Evolutionary conservation across 2,888 invertebrate species (phyloP), one percentile per base, ranked within the genome.

Genomic region (Kryphioiulus occultus): DNA sequence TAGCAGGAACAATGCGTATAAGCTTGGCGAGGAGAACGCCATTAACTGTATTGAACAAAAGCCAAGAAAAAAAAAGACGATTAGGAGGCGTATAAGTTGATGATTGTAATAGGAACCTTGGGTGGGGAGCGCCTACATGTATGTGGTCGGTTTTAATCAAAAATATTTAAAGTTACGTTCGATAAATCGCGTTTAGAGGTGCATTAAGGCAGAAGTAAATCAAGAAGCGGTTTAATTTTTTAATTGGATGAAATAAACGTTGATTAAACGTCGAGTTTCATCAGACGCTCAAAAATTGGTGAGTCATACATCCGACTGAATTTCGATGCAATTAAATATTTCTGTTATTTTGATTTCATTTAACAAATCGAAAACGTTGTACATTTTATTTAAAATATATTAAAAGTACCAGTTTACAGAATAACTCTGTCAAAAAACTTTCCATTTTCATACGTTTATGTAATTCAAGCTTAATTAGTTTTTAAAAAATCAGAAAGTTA

Each of bases 41-140:
- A 78, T 78, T 78, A 78, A 78, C 30, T 78, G 78, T 78, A 78
- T 78, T 78, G 78, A 78, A 78, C 30, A 78, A 78, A 78, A 78
- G 30, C 30, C 2, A 78, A 30, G 12, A 10, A 30, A 78, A 78
- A 78, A 78, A 78, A 30, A 9, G 17, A 30, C 15, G 78, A 78
- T 78, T 78, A 78, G 68, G 68, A 26, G 26, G 68, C 68, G 26
- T 26, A 68, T 17, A 78, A 78, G 78, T 30, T 78, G 78, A 12
- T 78, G 30, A 30, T 32, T 78, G 78, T 17, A 68, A 22, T 26
- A 2, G 0, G 22, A 22, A 26, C 5, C 12, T 3, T n/a, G 53
- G 3, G n/a, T 9, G 53, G n/a, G 53, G n/a, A n/a, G n/a, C n/a
- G n/a, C n/a, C n/a, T 53, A n/a, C 53, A n/a, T 53, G 15, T 15